phyloP scores from a whole-genome alignment of 2,113 vertebrate genomes.

The Dromaius novaehollandiae region DNA sequence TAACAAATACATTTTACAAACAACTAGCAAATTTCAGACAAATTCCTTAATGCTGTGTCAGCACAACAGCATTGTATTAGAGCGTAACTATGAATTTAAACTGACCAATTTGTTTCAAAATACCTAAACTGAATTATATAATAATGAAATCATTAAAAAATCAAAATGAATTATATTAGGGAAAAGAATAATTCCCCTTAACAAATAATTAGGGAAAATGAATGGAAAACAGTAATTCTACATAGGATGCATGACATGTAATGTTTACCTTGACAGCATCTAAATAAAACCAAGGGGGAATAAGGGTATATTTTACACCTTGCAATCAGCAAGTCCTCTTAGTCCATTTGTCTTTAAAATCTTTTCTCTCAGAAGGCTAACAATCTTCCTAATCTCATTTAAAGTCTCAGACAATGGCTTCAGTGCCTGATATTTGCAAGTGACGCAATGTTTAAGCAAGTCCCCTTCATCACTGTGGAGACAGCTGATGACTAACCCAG shows the following conservation, averaged over 20 bases:
- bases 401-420: neutral
- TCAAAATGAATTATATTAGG: neutral
- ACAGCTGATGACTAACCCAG: slow-evolving; percentile 51
- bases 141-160: neutral
- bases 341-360: neutral
- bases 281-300: neutral
- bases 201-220: neutral
- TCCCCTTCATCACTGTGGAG: neutral
- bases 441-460: slow-evolving; percentile 14
- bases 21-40: neutral
- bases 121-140: neutral
- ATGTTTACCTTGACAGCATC: neutral
- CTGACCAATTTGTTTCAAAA: neutral
- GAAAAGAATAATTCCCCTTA: neutral
- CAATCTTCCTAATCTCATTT: neutral
- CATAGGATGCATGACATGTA: neutral
- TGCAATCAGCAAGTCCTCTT: neutral
- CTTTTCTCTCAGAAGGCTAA: neutral
- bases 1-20: neutral
- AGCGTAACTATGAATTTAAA: neutral
- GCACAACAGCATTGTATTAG: neutral
- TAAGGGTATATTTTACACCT: neutral
- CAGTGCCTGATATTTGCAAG: slow-evolving; percentile 6
- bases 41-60: neutral
- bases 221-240: neutral